Percentiles rank a stretch among this genome's conserved stretches.
These are phyloP conservation scores for Subacronicta megacephala DNA, from an alignment of 2,888 invertebrate species.

Conservation along the genomic window DNA sequence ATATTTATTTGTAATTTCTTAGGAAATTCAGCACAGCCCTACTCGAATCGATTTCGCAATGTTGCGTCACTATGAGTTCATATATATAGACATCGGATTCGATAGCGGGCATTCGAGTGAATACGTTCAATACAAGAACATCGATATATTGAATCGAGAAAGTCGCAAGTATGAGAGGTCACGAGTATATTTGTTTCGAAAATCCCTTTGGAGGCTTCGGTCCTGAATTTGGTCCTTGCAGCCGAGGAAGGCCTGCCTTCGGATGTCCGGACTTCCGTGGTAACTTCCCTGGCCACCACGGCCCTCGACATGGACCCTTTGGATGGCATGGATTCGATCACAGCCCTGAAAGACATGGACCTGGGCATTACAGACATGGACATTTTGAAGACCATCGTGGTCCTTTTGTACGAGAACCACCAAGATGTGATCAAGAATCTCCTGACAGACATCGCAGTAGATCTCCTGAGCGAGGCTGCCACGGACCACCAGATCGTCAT, in stretches of 20 bases:
- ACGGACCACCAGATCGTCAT: neutral
- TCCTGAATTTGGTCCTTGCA: constrained; percentile 9
- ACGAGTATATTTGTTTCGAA: constrained; percentile 23
- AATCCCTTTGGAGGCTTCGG: constrained; percentile 2
- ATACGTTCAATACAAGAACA: constrained; percentile 14
- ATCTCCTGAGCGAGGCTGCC: neutral
- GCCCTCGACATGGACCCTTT: constrained; percentile 10
- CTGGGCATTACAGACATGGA: constrained; percentile 2
- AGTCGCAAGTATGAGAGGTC: constrained; percentile 17
- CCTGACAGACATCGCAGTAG: constrained; percentile 2
- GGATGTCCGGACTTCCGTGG: neutral
- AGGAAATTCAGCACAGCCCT: constrained; percentile 23
- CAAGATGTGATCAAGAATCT: neutral
- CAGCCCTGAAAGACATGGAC: constrained; percentile 5
- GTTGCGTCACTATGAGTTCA: constrained; percentile 15
- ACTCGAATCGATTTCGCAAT: constrained; percentile 28
- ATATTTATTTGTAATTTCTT: too few species aligned
- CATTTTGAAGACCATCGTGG: neutral
- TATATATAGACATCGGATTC: constrained; percentile 20
- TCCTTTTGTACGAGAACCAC: constrained; percentile 3
- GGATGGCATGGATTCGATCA: constrained; percentile 18
- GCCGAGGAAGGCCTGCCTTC: constrained; percentile 8
- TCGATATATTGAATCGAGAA: neutral
- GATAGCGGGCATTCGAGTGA: constrained; percentile 17
- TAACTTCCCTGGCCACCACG: constrained; percentile 11